A percentile compares a stretch with the other conserved stretches of the same genome.
Evolutionary conservation across 2,113 vertebrate genomes (phyloP).

Genomic region (Sapayoa aenigma): DNA sequence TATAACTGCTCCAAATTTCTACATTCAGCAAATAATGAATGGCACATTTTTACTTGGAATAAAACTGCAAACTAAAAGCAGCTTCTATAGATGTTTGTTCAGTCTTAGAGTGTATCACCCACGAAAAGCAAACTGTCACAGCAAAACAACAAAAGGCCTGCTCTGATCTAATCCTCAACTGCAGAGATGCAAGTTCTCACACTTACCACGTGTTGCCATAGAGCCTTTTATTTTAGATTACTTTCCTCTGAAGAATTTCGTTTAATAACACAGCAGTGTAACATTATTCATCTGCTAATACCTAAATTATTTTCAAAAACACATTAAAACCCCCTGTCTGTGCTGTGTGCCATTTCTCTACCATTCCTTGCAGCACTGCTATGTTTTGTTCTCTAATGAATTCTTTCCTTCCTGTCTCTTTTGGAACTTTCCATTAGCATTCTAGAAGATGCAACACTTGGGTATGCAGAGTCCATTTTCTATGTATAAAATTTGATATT

Average conservation of each 20-base stretch:
- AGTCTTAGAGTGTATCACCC: background rate
- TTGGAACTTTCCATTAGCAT: background rate
- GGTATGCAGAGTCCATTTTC: background rate
- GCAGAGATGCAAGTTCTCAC: background rate
- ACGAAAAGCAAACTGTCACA: background rate
- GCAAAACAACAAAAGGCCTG: background rate
- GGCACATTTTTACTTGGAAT: background rate
- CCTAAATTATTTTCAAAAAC: background rate
- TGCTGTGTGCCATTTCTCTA: background rate
- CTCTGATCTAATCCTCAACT: background rate
- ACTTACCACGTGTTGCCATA: background rate
- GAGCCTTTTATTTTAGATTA: background rate
- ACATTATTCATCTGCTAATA: background rate
- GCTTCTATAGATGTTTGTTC: background rate
- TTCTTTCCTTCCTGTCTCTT: background rate
- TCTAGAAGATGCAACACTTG: background rate
- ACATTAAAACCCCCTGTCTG: background rate
- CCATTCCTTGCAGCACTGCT: background rate
- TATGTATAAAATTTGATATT: background rate
- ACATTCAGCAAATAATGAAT: background rate
- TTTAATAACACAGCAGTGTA: background rate
- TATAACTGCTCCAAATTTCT: background rate
- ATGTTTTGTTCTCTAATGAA: background rate
- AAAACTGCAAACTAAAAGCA: background rate
- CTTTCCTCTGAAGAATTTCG: background rate